These are phyloP conservation scores for Poecilia gillii DNA, from an alignment of 2,797 vertebrate genomes.

Conservation along the genomic window DNA sequence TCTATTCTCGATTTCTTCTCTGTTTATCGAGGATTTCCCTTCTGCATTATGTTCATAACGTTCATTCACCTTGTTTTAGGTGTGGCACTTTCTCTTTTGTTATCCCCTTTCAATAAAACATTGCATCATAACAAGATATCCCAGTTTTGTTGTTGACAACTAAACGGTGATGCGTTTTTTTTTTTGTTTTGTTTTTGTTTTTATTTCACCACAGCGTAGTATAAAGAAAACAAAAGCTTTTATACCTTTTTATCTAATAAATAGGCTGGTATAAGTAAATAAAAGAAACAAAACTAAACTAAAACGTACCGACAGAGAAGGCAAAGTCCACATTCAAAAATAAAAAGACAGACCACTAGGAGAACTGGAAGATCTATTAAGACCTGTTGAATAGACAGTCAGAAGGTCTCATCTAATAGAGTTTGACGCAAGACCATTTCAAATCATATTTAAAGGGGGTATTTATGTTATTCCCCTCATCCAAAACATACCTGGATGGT, in stretches of 20 bases:
- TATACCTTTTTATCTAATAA: neutral
- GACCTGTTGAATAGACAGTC: neutral
- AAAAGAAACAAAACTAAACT: neutral
- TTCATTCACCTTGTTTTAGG: neutral
- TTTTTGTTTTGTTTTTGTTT: neutral
- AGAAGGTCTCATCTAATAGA: neutral
- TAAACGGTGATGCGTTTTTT: neutral
- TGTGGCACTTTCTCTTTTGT: slow-evolving; percentile 2
- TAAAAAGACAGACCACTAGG: neutral
- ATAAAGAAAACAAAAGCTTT: neutral
- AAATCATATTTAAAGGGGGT: neutral
- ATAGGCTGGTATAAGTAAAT: neutral
- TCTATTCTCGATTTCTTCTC: neutral
- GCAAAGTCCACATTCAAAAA: neutral
- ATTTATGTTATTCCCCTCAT: no score
- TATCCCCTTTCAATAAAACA: neutral
- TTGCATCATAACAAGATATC: neutral
- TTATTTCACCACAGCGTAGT: neutral
- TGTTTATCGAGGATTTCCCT: neutral
- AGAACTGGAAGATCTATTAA: neutral
- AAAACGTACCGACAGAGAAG: neutral
- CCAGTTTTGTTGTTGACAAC: neutral
- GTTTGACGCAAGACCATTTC: neutral
- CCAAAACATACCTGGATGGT: no score
- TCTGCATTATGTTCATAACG: neutral